Conservation (phyloP, 2,888 invertebrate species). For the Anthophora plumipes region DNA sequence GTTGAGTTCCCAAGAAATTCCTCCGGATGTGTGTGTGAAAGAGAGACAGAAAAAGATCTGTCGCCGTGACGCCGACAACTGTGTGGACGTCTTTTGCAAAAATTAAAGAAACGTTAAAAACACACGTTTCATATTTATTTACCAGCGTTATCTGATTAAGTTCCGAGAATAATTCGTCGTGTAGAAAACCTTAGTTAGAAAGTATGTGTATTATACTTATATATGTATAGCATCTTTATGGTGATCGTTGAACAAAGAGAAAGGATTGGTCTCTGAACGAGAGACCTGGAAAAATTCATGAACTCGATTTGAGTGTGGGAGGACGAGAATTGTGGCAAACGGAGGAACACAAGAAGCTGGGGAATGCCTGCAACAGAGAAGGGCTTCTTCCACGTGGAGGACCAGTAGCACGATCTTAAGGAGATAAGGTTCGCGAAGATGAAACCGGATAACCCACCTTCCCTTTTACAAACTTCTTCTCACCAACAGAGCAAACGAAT, state of each 20-base stretch:
- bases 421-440: constrained; percentile 76
- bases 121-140: not conserved
- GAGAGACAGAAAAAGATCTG: constrained; percentile 39
- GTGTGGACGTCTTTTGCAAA: constrained; percentile 9
- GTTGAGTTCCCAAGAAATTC: constrained; percentile 62
- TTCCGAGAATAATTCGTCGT: constrained; percentile 1
- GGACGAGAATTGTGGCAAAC: constrained; percentile 49
- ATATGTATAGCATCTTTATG: not conserved
- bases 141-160: not conserved
- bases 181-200: too few relatives aligned
- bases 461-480: constrained; percentile 63
- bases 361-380: constrained; percentile 34
- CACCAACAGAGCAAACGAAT: constrained; percentile 59
- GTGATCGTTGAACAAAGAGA: not conserved
- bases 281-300: constrained; percentile 33
- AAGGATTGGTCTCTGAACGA: not conserved
- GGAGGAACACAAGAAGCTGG: constrained; percentile 19
- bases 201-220: not conserved
- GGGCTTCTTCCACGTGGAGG: constrained; percentile 50
- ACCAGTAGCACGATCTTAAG: constrained; percentile 73
- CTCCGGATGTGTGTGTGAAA: constrained; percentile 59
- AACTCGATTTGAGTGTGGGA: constrained; percentile 45
- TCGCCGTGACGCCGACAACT: constrained; percentile 15
- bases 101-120: constrained; percentile 33
- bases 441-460: constrained; percentile 75